Evolutionary conservation across 1,140 invertebrate species (phyloP).

Genomic region (silkworm (Bombyx mori)): ASM3026992v2 NC_085111.1:6536501-6537000

Average conservation of each 20-base stretch:
- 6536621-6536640: neutral
- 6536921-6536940: conserved; percentile 84
- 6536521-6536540: conserved; percentile 88
- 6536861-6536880: conserved; percentile 18
- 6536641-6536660: too few species aligned
- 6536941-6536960: conserved; percentile 85
- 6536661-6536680: too few species aligned
- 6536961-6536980: conserved; percentile 88
- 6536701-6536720: too few species aligned
- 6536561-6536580: conserved; percentile 78
- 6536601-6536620: neutral
- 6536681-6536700: too few species aligned
- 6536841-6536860: too few species aligned
- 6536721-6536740: too few species aligned
- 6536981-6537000: conserved; percentile 85
- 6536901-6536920: conserved; percentile 86
- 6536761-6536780: too few species aligned
- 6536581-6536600: conserved; percentile 81
- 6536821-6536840: too few species aligned
- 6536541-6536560: conserved; percentile 89
- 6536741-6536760: too few species aligned
- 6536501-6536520: conserved; percentile 93
- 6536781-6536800: too few species aligned
- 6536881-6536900: conserved; percentile 87
- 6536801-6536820: too few species aligned